Percentiles rank a stretch among this genome's conserved stretches.
phyloP scores from a whole-genome alignment of 2,113 vertebrate genomes.

The Echinops telfairi region DNA sequence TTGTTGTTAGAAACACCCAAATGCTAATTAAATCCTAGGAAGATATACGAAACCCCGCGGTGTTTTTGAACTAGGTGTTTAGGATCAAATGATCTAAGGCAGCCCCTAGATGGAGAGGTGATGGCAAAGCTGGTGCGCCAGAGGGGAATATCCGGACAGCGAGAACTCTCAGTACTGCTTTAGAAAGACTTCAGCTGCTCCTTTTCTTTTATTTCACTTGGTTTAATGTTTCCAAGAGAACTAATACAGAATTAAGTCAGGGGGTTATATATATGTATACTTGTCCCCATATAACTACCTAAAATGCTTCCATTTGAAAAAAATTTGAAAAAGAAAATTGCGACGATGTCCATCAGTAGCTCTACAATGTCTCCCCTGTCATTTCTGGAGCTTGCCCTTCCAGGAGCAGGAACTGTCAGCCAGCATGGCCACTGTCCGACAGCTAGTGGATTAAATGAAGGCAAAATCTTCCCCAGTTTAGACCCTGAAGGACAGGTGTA shows the following conservation, averaged over 20 bases:
- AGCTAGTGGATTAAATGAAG: background rate
- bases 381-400: background rate
- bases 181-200: background rate
- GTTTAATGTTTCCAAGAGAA: constrained; percentile 9
- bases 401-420: background rate
- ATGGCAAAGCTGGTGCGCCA: rapidly evolving
- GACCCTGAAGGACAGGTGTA: background rate
- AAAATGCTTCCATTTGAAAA: background rate
- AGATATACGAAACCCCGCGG: background rate
- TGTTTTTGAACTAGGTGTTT: background rate
- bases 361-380: no score
- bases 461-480: background rate
- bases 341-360: background rate
- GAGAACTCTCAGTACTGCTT: background rate
- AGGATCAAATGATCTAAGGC: constrained; percentile 4
- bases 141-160: background rate
- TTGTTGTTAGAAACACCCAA: constrained; percentile 18
- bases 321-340: background rate
- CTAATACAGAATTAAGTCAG: background rate
- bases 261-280: background rate
- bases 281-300: background rate
- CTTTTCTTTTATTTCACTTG: background rate
- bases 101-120: background rate
- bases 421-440: no score
- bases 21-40: background rate